Evolutionary conservation across 1,140 invertebrate genomes (phyloP), one percentile per base, ranked within the genome.

Genomic region (Caenorhabditis remanei): DNA sequence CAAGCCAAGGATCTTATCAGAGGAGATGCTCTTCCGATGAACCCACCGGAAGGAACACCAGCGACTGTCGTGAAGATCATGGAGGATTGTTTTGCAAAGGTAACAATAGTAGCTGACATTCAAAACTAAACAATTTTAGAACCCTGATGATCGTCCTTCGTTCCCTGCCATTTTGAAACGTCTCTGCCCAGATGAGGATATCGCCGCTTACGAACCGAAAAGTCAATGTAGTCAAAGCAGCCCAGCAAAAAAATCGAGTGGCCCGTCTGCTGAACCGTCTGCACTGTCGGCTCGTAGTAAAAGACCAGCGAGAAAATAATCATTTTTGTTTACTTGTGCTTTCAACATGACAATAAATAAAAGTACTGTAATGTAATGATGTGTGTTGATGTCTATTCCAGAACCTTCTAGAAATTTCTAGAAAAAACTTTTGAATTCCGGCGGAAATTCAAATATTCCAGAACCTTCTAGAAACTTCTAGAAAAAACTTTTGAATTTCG

Each of bases 1-100:
- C 95, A 96, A 93, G 96, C 96, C 1, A 94, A 97, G 89, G 96
- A 86, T 40, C 46, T 90, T 21, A 89, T 89, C 21, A 41, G 87
- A 4, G 48, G 89, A 16, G 82, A 71, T 16, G 53, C 82, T n/a
- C 53, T 55, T 11, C 88, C 88, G 7, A 89, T 89, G 84, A 8
- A n/a, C 9, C 41, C 85, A 13, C 88, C 88, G n/a, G 71, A 84
- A 50, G 88, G 82, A 48, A 65, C 88, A 24, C 88, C 88, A 13
- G 7, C 40, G 4, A 58, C 90, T 41, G 50, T 86, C 6, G 53
- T 24, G 19, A 41, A 40, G 13, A 67, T 84, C 14, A 89, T 89
- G 84, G 48, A 84, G n/a, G 16, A 90, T 2, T 89, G 88, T 67
- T 89, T 89, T 55, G 85, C n/a, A 46, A 79, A 46, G 61, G 61